Conservation (phyloP, 2,113 vertebrate species). For the Empidonax alnorum region DNA sequence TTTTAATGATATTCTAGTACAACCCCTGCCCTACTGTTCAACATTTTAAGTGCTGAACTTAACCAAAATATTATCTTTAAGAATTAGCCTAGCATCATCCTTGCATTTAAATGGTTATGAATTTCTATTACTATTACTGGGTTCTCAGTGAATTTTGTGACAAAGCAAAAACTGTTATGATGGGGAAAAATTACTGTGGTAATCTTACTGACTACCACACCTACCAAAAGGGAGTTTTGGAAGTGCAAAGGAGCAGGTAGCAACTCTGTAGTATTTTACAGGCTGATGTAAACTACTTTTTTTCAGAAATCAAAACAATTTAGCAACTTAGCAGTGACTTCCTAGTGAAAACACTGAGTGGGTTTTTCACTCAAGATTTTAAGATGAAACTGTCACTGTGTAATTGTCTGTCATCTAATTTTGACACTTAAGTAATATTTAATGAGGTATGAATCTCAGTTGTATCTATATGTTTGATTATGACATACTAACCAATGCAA, state of each 20-base stretch:
- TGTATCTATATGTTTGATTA: not conserved
- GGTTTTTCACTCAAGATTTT: not conserved
- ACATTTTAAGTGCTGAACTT: no score
- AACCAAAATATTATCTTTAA: no score
- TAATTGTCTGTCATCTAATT: not conserved
- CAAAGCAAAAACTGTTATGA: not conserved
- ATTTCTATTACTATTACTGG: not conserved
- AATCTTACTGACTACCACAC: not conserved
- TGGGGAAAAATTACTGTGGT: not conserved
- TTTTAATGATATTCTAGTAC: no score
- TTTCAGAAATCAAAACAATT: not conserved
- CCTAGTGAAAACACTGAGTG: conserved; percentile 1
- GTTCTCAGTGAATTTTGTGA: not conserved
- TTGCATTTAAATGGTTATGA: not conserved
- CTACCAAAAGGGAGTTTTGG: not conserved
- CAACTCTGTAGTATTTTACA: not conserved
- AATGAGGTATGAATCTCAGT: not conserved
- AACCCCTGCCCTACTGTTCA: no score
- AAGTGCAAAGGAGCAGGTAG: not conserved
- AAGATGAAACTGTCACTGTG: not conserved
- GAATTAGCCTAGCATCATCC: no score
- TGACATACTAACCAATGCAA: not conserved
- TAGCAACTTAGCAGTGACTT: not conserved
- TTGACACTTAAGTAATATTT: not conserved
- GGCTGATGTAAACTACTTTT: not conserved